These are phyloP conservation scores for Ametastegia equiseti DNA, from an alignment of 2,888 invertebrate species.

Conservation along the genomic window DNA sequence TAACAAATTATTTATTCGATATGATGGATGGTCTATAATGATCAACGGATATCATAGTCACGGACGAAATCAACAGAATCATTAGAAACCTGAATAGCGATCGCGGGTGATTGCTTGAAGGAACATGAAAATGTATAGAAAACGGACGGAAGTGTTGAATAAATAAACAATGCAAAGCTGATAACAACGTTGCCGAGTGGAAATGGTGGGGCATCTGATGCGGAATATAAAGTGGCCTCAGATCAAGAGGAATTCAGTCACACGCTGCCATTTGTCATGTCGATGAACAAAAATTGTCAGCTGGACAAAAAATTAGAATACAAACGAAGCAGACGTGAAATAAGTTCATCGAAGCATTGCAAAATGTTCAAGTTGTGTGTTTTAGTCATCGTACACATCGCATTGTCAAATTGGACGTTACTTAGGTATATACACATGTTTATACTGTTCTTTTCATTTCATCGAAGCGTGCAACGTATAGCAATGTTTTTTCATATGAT, in stretches of 20 bases:
- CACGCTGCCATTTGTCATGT: slow-evolving; percentile 51
- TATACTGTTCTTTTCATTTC: slow-evolving; percentile 19
- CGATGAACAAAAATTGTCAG: slow-evolving; percentile 24
- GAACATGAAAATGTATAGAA: not conserved
- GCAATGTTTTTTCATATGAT: not conserved
- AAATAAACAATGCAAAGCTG: slow-evolving; percentile 42
- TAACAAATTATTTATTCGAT: not conserved
- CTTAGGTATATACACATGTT: slow-evolving; percentile 30
- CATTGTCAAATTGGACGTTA: slow-evolving; percentile 9
- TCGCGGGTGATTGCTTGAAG: not conserved
- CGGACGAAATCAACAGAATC: not conserved
- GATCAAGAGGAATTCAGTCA: slow-evolving; percentile 68
- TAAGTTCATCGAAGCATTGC: not conserved
- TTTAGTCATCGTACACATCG: not conserved
- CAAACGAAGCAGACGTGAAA: not conserved
- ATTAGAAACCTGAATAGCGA: not conserved
- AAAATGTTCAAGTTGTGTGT: not conserved
- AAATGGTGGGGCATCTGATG: slow-evolving; percentile 54
- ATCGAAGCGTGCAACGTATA: not conserved
- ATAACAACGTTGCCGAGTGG: slow-evolving; percentile 41
- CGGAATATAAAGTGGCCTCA: slow-evolving; percentile 69
- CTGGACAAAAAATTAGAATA: not conserved
- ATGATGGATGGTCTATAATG: not conserved
- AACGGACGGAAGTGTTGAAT: slow-evolving; percentile 13
- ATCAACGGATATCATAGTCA: not conserved